Conservation (phyloP, 1,140 invertebrate species). For the Sitodiplosis mosellana region DNA sequence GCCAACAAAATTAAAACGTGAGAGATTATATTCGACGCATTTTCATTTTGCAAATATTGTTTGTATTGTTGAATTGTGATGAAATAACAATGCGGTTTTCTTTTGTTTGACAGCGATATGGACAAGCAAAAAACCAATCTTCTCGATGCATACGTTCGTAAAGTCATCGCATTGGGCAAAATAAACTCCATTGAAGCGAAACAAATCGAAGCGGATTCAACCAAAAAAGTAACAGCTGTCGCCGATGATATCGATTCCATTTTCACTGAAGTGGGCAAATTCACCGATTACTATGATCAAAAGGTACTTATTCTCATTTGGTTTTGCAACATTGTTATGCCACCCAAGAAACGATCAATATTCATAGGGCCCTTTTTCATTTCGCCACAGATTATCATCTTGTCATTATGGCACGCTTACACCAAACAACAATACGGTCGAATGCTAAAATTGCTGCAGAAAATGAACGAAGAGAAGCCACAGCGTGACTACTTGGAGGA, state of each 20-base stretch:
- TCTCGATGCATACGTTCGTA: constrained; percentile 57
- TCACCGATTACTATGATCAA: constrained; percentile 53
- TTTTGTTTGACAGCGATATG: constrained; percentile 38
- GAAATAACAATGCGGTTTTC: too few relatives aligned
- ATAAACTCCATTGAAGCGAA: constrained; percentile 31
- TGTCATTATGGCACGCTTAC: constrained; percentile 64
- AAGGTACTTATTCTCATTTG: constrained; percentile 36
- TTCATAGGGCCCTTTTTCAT: neutral
- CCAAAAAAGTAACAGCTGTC: constrained; percentile 13
- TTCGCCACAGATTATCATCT: constrained; percentile 38
- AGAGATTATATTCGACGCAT: constrained; percentile 9
- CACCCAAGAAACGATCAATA: constrained; percentile 3
- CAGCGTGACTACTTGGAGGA: constrained; percentile 54
- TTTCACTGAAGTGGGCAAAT: constrained; percentile 54
- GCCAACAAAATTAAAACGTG: constrained; percentile 60
- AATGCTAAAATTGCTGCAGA: constrained; percentile 53
- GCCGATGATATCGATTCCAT: constrained; percentile 40
- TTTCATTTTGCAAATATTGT: constrained; percentile 4
- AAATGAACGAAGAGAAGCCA: constrained; percentile 62
- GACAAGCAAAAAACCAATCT: constrained; percentile 62
- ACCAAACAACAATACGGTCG: constrained; percentile 60
- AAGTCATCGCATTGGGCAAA: constrained; percentile 52
- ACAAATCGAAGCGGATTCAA: constrained; percentile 16
- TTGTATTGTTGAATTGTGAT: constrained; percentile 7
- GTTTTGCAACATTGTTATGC: constrained; percentile 5